These are phyloP conservation scores for Psammodynastes pulverulentus DNA, from an alignment of 2,113 vertebrate genomes.

Conservation along the genomic window DNA sequence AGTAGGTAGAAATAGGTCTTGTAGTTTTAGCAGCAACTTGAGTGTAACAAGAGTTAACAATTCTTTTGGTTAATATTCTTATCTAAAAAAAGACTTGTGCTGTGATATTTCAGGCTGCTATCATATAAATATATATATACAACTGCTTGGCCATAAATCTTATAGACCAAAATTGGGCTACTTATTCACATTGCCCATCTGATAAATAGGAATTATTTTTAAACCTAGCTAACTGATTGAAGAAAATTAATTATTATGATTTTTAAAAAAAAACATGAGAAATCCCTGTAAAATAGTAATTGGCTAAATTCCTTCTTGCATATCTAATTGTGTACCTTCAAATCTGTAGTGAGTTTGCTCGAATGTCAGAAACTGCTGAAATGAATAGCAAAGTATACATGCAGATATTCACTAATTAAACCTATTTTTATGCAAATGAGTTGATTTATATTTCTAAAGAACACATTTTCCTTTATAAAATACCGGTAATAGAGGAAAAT, in stretches of 20 bases:
- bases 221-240: constrained; percentile 30
- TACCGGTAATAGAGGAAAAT: not conserved
- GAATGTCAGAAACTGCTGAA: not conserved
- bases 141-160: not conserved
- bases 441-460: not conserved
- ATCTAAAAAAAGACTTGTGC: constrained; percentile 27
- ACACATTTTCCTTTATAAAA: not conserved
- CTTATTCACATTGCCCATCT: not conserved
- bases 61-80: not conserved
- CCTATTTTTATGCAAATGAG: not conserved
- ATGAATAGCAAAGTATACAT: not conserved
- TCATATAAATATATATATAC: not conserved
- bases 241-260: not conserved
- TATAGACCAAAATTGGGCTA: not conserved
- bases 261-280: not conserved
- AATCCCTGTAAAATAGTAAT: not conserved
- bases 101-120: constrained; percentile 30
- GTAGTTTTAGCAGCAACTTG: not conserved
- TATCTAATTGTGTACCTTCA: not conserved
- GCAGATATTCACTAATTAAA: not conserved
- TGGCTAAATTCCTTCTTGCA: not conserved
- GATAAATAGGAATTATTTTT: constrained; percentile 5
- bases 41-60: not conserved
- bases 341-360: not conserved
- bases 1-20: too few relatives aligned